Base-by-base conservation (phyloP, 2,888 invertebrate species). In the Drosophila kuntzei region DNA sequence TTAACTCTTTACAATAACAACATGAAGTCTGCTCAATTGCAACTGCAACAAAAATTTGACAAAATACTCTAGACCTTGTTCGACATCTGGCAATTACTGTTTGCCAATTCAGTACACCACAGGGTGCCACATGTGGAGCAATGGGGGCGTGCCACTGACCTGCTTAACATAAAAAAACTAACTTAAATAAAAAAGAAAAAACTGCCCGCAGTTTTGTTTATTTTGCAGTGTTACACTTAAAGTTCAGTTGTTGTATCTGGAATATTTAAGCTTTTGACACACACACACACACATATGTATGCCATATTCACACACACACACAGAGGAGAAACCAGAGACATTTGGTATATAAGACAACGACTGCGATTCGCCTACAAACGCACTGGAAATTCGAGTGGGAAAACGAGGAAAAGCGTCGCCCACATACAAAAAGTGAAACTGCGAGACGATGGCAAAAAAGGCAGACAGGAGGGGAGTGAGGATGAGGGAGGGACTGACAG, bases 61-160 rank as follows among this genome's bases (percentile, higher is more conserved):
- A 32, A 46, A 63, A 50, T 50, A n/a, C 36, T 41, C 32, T 36
- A 65, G 49, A 77, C 36, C 65, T 78, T 65, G 67, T 50, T 44
- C 37, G 16, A 65, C 57, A 65, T 34, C 37, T 27, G n/a, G 36
- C 34, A 64, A 51, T 51, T 20, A 41, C 43, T 53, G 41, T 32
- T 16, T 47, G 43, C 3, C 11, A 53, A 27, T 61, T 53, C 11
- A 14, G 22, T 14, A 20, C 49, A 37, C 25, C 11, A 65, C 59
- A 39, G 55, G 59, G 62, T 62, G 55, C 46, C 57, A 66, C 60
- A 12, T 46, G 32, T n/a, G 34, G 8, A 3, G 41, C 11, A 34
- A 27, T 49, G 62, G 46, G 59, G 59, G 69, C 66, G 80, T 85
- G 90, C 89, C 89, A 87, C 79, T 90, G 90, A 90, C 89, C 89